Conservation (phyloP, 2,113 vertebrate genomes). For the Ophiodon elongatus region DNA sequence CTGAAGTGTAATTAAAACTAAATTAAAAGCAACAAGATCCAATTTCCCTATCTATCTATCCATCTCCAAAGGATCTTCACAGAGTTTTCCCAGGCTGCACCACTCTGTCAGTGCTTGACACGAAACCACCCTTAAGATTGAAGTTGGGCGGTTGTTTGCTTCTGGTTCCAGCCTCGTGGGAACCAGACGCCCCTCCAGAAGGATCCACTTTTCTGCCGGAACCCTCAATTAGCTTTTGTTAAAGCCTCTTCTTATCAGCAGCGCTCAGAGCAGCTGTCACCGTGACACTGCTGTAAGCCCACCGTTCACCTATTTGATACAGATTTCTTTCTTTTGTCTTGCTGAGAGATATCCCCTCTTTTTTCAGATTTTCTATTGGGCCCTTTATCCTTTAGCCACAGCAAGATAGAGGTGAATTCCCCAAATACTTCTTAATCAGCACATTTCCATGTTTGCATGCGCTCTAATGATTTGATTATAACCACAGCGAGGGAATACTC, state of each 20-base stretch:
- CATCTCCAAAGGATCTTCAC: neutral
- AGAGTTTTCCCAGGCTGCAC: neutral
- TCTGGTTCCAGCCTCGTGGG: slow-evolving; percentile 55
- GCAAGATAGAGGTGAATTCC: neutral
- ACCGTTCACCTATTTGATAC: neutral
- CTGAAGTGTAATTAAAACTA: neutral
- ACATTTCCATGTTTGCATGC: slow-evolving; percentile 15
- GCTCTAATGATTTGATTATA: neutral
- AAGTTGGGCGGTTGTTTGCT: slow-evolving; percentile 22
- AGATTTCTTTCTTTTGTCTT: neutral
- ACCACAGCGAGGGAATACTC: neutral
- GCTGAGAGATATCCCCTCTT: neutral
- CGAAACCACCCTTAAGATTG: slow-evolving; percentile 2
- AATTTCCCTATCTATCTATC: neutral
- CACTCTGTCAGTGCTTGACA: neutral
- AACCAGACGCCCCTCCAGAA: slow-evolving; percentile 57
- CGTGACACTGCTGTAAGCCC: neutral
- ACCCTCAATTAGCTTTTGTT: slow-evolving; percentile 66
- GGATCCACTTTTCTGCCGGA: slow-evolving; percentile 50
- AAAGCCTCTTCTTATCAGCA: slow-evolving; percentile 48
- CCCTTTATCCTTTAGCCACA: neutral
- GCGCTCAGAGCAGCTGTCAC: slow-evolving; percentile 19
- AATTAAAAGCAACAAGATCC: slow-evolving; percentile 12
- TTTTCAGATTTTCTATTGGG: neutral
- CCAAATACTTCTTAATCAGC: slow-evolving; percentile 36